Evolutionary conservation across 2,888 invertebrate species (phyloP), one percentile per base, ranked within the genome.

Genomic region (Allygus modestus): DNA sequence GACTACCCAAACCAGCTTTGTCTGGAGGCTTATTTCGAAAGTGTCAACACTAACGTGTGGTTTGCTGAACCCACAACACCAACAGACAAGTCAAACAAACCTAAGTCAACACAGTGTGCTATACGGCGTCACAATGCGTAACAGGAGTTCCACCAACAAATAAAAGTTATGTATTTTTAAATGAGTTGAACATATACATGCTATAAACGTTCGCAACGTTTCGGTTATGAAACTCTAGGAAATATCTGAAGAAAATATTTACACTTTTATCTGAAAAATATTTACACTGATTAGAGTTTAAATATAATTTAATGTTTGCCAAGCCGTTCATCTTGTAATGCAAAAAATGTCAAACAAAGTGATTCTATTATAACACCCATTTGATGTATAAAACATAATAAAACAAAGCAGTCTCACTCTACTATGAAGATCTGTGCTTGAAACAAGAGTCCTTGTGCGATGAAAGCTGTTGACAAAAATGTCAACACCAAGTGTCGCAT

Each of bases 391-490:
- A n/a, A n/a, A n/a, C 7, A 46, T 46, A 46, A 46, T 46, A 12
- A 12, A 17, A 2, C 12, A 12, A 7, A 12, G 2, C 46, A 46
- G 46, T 2, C 46, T 17, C 46, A 46, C 58, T 58, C 23, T 9
- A 58, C 20, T 23, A 5, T 58, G 58, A 23, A 23, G 20, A 58
- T 58, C 58, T 58, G 58, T 58, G 58, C 23, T 58, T 58, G 23
- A 58, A 58, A 58, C 58, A 58, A 58, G 58, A 58, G 58, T 23
- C 23, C 58, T 58, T n/a, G 23, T 37, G 58, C 58, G 58, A 58
- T 58, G 58, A 58, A 58, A 58, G 58, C 58, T 58, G 58, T 58
- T 23, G 58, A 58, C 58, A 58, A 58, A 46, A 58, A 58, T 58
- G 58, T 58, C 58, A 58, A 20, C 58, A 23, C 23, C 58, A 12